These are phyloP conservation scores for Bombus waltoni DNA, from an alignment of 1,140 invertebrate genomes.

Conservation along the genomic window DNA sequence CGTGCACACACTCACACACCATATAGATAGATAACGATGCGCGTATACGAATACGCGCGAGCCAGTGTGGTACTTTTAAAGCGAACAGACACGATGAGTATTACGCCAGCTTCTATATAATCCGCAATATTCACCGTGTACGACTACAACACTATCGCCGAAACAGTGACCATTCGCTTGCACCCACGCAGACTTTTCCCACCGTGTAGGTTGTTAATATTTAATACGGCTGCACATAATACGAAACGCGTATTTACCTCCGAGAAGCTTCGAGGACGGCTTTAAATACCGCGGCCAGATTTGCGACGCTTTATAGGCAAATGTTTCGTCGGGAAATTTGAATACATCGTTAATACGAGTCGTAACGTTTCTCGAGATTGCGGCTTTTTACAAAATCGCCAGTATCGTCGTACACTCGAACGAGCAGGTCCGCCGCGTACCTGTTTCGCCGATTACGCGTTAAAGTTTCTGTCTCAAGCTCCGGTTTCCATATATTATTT, in stretches of 20 bases:
- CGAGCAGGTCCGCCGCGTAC: too few relatives aligned
- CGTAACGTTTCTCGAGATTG: background rate
- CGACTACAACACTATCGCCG: slow-evolving; percentile 6
- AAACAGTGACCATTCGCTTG: slow-evolving; percentile 53
- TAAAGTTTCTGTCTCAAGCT: too few relatives aligned
- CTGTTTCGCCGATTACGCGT: too few relatives aligned
- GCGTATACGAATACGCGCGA: background rate
- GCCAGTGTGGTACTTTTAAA: slow-evolving; percentile 53
- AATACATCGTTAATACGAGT: background rate
- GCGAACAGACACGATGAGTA: slow-evolving; percentile 56
- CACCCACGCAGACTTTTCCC: background rate
- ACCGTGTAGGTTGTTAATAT: slow-evolving; percentile 15
- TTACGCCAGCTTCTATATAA: slow-evolving; percentile 61
- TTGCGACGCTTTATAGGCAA: background rate
- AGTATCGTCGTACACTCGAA: too few relatives aligned
- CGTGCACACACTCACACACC: background rate
- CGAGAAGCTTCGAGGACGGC: too few relatives aligned
- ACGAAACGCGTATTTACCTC: background rate
- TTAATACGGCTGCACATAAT: background rate
- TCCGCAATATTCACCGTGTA: slow-evolving; percentile 67
- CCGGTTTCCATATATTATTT: too few relatives aligned
- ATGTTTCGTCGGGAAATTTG: background rate
- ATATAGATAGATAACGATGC: background rate
- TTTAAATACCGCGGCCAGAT: background rate
- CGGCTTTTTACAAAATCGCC: background rate